Percentiles rank a stretch among this genome's conserved stretches.
Conservation (phyloP, 2,888 invertebrate species). For the Cosmorhoe ocellata region DNA sequence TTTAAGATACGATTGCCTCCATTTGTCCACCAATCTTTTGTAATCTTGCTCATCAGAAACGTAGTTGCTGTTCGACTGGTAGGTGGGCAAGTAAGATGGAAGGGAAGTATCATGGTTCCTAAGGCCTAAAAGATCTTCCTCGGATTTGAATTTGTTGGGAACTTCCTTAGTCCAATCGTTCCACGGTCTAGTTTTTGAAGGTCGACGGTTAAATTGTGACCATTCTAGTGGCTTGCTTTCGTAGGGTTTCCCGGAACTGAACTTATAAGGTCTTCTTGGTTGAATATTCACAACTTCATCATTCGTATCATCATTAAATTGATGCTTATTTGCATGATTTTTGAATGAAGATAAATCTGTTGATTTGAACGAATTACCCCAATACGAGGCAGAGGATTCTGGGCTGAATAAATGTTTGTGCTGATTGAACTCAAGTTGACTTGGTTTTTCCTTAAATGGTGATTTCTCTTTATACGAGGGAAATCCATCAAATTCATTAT, state of each 20-base stretch:
- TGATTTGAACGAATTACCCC: slow-evolving; percentile 64
- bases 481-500: slow-evolving; percentile 47
- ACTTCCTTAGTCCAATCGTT: slow-evolving; percentile 64
- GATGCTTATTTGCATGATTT: slow-evolving; percentile 51
- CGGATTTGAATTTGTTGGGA: slow-evolving; percentile 56
- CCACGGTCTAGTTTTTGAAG: slow-evolving; percentile 51
- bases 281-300: slow-evolving; percentile 64
- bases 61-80: slow-evolving; percentile 47
- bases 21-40: slow-evolving; percentile 68
- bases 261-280: slow-evolving; percentile 60
- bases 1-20: slow-evolving; percentile 70
- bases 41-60: slow-evolving; percentile 60
- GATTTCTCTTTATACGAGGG: slow-evolving; percentile 51
- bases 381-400: slow-evolving; percentile 54
- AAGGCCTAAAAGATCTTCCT: slow-evolving; percentile 72
- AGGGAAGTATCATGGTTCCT: slow-evolving; percentile 71
- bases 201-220: slow-evolving; percentile 48
- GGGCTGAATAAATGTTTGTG: slow-evolving; percentile 58
- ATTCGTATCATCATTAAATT: slow-evolving; percentile 46
- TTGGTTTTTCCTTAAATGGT: slow-evolving; percentile 42
- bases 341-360: slow-evolving; percentile 55
- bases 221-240: slow-evolving; percentile 55
- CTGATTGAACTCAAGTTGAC: slow-evolving; percentile 52
- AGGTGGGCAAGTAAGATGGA: slow-evolving; percentile 62
- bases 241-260: slow-evolving; percentile 46